Base-by-base conservation (phyloP, 2,888 invertebrate genomes). In the Plutella xylostella region DNA sequence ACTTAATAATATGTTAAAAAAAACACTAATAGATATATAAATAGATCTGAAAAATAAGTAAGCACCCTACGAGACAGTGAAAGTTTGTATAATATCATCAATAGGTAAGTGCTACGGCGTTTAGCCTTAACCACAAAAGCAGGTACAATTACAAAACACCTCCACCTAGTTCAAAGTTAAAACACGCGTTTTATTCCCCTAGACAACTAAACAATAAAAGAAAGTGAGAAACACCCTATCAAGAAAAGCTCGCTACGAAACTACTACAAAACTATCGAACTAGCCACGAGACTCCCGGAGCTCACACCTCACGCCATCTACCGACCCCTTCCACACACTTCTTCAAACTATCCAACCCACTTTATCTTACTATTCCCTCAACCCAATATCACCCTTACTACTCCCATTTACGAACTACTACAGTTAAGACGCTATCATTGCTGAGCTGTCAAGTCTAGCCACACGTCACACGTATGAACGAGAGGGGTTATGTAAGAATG, bases 401-500 rank as follows among this genome's bases (percentile, higher is more conserved):
- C 42, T 3, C 12, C 18, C n/a, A 12, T 5, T 9, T 34, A 43
- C 12, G 34, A 34, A 33, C 21, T 42, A 43, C 15, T 42, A 20
- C n/a, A 37, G 39, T 21, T 19, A 42, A 42, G 42, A 42, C 30
- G 31, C 22, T 39, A 31, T 14, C 22, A 14, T 40, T 15, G 22
- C 37, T 17, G 37, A 25, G 14, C 22, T 30, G 30, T 28, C 42
- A 42, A 28, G 34, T 34, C 42, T 43, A 62, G 61, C 19, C 39
- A 43, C 43, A 34, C 48, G 42, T 42, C 49, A 45, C 58, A 68
- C 65, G 69, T 58, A 70, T 55, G 75, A 76, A 51, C 42, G 61
- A 51, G 66, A 53, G 34, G 14, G 47, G 30, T 56, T 52, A 28
- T 31, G 42, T 54, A n/a, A n/a, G n/a, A n/a, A 56, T 50, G 48